phyloP scores from a whole-genome alignment of 1,140 invertebrate genomes.

The Manduca sexta region DNA sequence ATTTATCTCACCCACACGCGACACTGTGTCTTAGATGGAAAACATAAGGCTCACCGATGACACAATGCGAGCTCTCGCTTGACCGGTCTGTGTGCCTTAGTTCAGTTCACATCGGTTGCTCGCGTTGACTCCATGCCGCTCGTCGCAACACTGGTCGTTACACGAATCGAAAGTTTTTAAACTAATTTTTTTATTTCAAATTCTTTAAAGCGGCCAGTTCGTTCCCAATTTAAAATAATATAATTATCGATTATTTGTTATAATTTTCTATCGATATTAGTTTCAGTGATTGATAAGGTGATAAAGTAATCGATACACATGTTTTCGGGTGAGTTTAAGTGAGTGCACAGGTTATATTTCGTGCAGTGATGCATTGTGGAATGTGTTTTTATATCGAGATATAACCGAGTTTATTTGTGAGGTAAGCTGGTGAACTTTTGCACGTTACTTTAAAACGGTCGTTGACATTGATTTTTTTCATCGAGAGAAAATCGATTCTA shows the following conservation, averaged over 20 bases:
- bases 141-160: constrained; percentile 25
- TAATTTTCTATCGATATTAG: too few relatives aligned
- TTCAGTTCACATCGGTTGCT: constrained; percentile 51
- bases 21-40: constrained; percentile 30
- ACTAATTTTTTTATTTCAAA: constrained; percentile 17
- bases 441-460: constrained; percentile 18
- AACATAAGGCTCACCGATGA: constrained; percentile 34
- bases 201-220: constrained; percentile 9
- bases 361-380: constrained; percentile 54
- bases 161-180: constrained; percentile 24
- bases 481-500: not conserved
- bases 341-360: constrained; percentile 27
- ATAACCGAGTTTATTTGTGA: constrained; percentile 51
- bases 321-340: constrained; percentile 10
- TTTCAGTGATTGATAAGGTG: constrained; percentile 13
- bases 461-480: constrained; percentile 24
- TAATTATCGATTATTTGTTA: too few relatives aligned
- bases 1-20: too few relatives aligned
- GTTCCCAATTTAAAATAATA: not conserved
- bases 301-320: constrained; percentile 21
- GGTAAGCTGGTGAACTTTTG: constrained; percentile 43
- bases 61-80: constrained; percentile 51
- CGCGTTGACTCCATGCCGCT: constrained; percentile 35
- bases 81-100: constrained; percentile 32
- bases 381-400: constrained; percentile 20